Base-by-base conservation (phyloP, 2,797 vertebrate species). In the Notolabrus celidotus region DNA sequence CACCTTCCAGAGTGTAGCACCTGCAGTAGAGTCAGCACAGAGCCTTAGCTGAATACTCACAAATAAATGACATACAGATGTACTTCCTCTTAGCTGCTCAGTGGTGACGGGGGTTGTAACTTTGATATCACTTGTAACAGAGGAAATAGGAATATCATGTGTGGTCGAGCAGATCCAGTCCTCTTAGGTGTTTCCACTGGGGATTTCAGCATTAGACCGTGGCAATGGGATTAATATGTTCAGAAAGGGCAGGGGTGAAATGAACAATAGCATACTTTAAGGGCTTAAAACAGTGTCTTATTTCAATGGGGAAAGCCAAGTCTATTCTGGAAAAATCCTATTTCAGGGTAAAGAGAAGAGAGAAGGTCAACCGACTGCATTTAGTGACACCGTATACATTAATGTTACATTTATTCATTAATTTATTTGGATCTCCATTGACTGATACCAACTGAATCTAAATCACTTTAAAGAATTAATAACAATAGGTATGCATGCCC, bases 241-340 rank as follows among this genome's bases (percentile, higher is more conserved):
- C 59, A 81, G 79, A 85, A 86, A 87, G 82, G 71, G 83, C 74
- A 80, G 77, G 84, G 85, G 79, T 81, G 81, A 86, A 78, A 57
- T 68, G 83, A 92, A 93, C 90, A 92, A 92, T 92, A 83, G 82
- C 91, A 91, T 92, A 90, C 86, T 91, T 92, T 6, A 86, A 87
- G 84, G 74, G 83, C 88, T 87, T 92, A 89, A 86, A 82, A 86
- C 62, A 78, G 91, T 90, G 83, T 92, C 88, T 84, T 56, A 77
- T 92, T 92, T 85, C 91, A 83, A 76, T 74, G 36, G 52, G 38
- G 45, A 65, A 22, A 74, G 69, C 62, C 67, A 64, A 71, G 72
- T 67, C 53, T 82, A 75, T 79, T 79, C 73, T 73, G 59, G 56
- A 85, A 79, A 69, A 86, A 89, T 86, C 68, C 74, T 42, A 70